Percentiles rank a stretch among this genome's conserved stretches.
phyloP scores from a whole-genome alignment of 92 coral and sea anemone species.

The Zoanthus solanderi region DNA sequence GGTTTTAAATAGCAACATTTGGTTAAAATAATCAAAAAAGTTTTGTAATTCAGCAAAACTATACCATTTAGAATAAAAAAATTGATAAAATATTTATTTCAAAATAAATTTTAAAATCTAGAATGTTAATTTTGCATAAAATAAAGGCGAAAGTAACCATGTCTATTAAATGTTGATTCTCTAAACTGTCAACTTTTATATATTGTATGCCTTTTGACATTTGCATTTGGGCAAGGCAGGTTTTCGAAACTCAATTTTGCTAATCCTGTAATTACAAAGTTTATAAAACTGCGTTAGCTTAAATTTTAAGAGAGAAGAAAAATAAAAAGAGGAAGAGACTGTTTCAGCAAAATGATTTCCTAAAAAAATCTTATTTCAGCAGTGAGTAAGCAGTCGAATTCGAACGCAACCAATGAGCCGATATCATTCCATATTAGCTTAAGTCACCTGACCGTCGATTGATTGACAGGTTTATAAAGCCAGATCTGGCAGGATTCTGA shows the following conservation, averaged over 20 bases:
- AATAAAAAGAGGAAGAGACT: neutral
- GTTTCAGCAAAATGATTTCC: neutral
- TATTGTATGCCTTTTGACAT: neutral
- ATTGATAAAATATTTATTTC: neutral
- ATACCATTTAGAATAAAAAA: neutral
- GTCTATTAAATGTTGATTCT: neutral
- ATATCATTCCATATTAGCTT: slow-evolving; percentile 17
- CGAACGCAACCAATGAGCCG: neutral
- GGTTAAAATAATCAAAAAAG: neutral
- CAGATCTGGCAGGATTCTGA: neutral
- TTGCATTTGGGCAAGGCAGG: neutral
- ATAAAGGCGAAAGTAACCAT: neutral
- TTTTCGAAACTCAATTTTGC: slow-evolving; percentile 9
- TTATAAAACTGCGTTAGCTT: neutral
- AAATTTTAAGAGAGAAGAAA: neutral
- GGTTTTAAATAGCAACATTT: neutral
- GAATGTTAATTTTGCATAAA: neutral
- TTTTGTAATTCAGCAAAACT: neutral
- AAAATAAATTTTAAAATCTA: neutral
- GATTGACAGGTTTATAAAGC: slow-evolving; percentile 34
- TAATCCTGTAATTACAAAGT: neutral
- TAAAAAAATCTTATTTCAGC: neutral
- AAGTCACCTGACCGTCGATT: slow-evolving; percentile 45
- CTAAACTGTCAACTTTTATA: neutral
- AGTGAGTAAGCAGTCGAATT: neutral